These are phyloP conservation scores for Phataginus tetradactyla DNA, from an alignment of 2,797 vertebrate species.

Conservation along the genomic window DNA sequence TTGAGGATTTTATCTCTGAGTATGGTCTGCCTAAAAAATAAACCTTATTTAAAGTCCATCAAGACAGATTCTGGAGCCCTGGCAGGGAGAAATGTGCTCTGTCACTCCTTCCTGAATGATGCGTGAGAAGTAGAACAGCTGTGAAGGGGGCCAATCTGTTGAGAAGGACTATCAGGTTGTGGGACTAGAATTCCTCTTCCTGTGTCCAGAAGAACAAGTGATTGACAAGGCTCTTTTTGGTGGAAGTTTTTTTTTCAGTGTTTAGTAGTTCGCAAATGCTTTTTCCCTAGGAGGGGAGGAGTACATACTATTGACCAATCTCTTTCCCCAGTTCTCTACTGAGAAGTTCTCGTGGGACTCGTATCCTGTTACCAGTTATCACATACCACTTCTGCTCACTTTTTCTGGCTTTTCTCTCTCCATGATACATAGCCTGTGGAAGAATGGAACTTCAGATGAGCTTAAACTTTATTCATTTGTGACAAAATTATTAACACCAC, in stretches of 20 bases:
- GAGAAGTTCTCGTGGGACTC: background rate
- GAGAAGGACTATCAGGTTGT: background rate
- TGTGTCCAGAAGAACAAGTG: background rate
- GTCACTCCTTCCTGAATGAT: background rate
- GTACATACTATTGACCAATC: background rate
- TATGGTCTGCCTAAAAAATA: background rate
- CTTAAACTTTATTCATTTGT: slow-evolving; percentile 43
- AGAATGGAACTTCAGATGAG: background rate
- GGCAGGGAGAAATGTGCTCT: fast-evolving
- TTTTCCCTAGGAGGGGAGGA: background rate
- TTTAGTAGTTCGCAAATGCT: background rate
- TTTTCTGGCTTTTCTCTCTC: background rate
- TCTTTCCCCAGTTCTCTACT: background rate
- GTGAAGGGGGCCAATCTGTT: background rate
- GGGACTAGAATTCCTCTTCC: background rate
- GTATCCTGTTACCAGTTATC: background rate
- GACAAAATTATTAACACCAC: slow-evolving; percentile 36
- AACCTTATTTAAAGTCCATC: background rate
- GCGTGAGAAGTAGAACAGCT: background rate
- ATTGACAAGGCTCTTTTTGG: background rate
- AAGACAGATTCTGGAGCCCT: background rate
- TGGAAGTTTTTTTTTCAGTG: background rate
- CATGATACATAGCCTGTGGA: background rate
- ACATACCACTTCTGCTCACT: background rate
- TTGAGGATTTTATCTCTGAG: background rate